A percentile compares a stretch with the other conserved stretches of the same genome.
These are phyloP conservation scores for Chondrilla cf. caribensis DNA, from an alignment of 37 sponge, comb jelly and placozoan species.

Conservation along the genomic window DNA sequence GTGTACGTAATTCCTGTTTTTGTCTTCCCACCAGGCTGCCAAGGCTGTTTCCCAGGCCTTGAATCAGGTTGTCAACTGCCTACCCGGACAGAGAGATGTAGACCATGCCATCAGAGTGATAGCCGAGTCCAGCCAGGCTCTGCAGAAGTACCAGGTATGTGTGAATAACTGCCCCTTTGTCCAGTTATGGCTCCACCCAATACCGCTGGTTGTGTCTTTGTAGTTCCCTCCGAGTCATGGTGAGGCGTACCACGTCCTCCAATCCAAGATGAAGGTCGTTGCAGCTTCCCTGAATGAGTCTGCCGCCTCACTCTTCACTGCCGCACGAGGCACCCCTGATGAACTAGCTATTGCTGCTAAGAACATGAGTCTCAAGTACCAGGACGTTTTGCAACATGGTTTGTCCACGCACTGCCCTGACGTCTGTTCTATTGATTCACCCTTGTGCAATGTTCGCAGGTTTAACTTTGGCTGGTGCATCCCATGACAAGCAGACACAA, in stretches of 20 bases:
- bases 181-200: neutral
- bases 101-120: constrained; percentile 96
- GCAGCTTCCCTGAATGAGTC: constrained; percentile 90
- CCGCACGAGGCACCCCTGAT: constrained; percentile 82
- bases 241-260: constrained; percentile 74
- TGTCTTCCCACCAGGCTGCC: too few relatives aligned
- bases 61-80: constrained; percentile 90
- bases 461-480: constrained; percentile 82
- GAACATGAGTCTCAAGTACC: constrained; percentile 65
- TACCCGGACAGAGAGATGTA: constrained; percentile 95
- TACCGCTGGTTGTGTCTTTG: neutral
- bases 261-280: constrained; percentile 70
- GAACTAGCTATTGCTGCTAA: constrained; percentile 79
- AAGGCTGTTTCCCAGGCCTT: constrained; percentile 95
- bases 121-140: constrained; percentile 78
- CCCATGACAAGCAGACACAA: constrained; percentile 65
- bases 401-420: neutral
- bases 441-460: constrained; percentile 24
- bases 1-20: too few relatives aligned
- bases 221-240: constrained; percentile 64
- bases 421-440: neutral
- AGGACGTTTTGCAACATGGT: constrained; percentile 60
- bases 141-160: constrained; percentile 57
- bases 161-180: neutral
- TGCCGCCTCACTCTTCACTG: constrained; percentile 76